Percentiles rank a stretch among this genome's conserved stretches.
phyloP scores from a whole-genome alignment of 2,113 vertebrate genomes.

The Alligator sinensis region DNA sequence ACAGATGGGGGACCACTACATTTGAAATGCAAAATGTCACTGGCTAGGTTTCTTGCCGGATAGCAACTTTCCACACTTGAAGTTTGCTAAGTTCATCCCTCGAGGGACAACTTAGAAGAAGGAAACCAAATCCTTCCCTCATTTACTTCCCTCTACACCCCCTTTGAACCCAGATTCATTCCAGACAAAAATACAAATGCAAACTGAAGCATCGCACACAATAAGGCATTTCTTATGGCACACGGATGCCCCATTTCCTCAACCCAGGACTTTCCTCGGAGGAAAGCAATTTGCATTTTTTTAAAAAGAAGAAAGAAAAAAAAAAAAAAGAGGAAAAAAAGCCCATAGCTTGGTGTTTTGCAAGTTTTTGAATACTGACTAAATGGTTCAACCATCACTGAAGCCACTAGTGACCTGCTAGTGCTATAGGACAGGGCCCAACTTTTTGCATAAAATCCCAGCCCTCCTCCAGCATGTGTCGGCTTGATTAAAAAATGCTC shows the following conservation, averaged over 20 bases:
- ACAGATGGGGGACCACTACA: neutral
- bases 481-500: neutral
- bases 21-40: neutral
- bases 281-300: neutral
- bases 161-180: neutral
- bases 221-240: neutral
- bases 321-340: too few relatives aligned
- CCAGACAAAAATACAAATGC: neutral
- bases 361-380: neutral
- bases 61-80: neutral
- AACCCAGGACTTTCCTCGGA: neutral
- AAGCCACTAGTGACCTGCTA: too few relatives aligned
- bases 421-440: too few relatives aligned
- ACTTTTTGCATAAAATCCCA: neutral
- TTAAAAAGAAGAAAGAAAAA: neutral
- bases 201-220: neutral
- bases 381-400: rapidly evolving
- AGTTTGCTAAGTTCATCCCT: neutral
- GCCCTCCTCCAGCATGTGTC: rapidly evolving
- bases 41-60: neutral
- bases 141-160: neutral
- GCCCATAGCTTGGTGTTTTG: neutral
- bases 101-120: neutral
- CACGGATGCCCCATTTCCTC: neutral
- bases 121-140: neutral